phyloP scores from a whole-genome alignment of 2,797 vertebrate species.

The Anguilla anguilla region DNA sequence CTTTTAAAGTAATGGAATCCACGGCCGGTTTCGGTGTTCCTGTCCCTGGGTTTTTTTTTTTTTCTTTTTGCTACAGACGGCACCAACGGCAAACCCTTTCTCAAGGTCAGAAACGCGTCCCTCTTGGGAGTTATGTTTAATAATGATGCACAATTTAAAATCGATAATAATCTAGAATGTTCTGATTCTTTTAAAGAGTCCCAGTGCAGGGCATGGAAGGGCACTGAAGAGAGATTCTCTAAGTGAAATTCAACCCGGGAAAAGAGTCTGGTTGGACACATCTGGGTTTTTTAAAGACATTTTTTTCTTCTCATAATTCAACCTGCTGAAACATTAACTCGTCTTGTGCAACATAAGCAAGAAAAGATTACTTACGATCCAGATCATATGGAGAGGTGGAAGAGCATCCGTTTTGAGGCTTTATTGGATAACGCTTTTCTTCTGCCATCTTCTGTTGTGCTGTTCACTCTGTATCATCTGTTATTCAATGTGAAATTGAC shows the following conservation, averaged over 20 bases:
- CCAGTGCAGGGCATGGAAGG: not conserved
- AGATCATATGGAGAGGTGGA: not conserved
- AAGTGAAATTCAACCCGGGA: not conserved
- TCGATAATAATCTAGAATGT: not conserved
- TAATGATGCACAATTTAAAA: not conserved
- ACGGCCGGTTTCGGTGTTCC: not conserved
- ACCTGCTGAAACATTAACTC: not conserved
- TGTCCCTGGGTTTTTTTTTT: not conserved
- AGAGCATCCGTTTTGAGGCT: not conserved
- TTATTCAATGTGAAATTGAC: not conserved
- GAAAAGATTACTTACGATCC: not conserved
- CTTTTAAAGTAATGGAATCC: slow-evolving; percentile 6
- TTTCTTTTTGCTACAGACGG: not conserved
- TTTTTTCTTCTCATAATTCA: not conserved
- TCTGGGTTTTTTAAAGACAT: not conserved
- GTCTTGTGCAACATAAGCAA: not conserved
- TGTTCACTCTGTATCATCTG: not conserved
- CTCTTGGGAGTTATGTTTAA: not conserved
- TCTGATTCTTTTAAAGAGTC: not conserved
- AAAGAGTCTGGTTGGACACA: not conserved
- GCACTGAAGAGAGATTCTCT: not conserved
- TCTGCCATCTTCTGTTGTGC: not conserved
- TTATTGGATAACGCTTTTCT: not conserved
- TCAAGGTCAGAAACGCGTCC: not conserved
- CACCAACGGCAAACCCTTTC: not conserved